Conservation (phyloP, 2,888 invertebrate genomes). For the Smittia aterrima region DNA sequence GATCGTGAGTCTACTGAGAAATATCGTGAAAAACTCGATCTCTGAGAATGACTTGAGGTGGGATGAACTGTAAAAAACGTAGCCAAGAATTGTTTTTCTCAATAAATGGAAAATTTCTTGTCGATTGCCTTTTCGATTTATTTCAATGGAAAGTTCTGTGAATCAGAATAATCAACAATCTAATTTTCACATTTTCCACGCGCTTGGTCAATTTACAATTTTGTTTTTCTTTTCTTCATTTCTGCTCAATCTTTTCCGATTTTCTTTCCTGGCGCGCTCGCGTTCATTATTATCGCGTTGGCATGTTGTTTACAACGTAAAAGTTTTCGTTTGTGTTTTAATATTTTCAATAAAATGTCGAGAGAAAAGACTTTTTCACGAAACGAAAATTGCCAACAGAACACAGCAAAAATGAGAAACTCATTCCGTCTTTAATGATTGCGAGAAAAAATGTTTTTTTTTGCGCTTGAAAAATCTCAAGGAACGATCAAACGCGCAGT, state of each 20-base stretch:
- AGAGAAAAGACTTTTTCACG: not conserved
- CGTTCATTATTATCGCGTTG: not conserved
- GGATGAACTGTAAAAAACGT: too few relatives aligned
- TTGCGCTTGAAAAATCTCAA: not conserved
- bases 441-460: conserved; percentile 5
- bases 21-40: too few relatives aligned
- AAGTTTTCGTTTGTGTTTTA: conserved; percentile 5
- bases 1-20: too few relatives aligned
- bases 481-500: conserved; percentile 3
- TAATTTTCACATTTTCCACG: not conserved
- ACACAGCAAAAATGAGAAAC: conserved; percentile 14
- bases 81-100: not conserved
- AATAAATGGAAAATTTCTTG: not conserved
- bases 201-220: not conserved
- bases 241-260: too few relatives aligned
- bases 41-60: too few relatives aligned
- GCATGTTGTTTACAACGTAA: conserved; percentile 17
- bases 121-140: not conserved
- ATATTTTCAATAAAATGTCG: conserved; percentile 17
- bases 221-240: too few relatives aligned
- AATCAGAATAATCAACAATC: too few relatives aligned
- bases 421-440: not conserved
- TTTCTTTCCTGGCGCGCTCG: not conserved
- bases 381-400: conserved; percentile 8
- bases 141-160: too few relatives aligned